Percentiles rank a stretch among this genome's conserved stretches.
Conservation (phyloP, 1,140 invertebrate genomes). For the Asobara japonica region DNA sequence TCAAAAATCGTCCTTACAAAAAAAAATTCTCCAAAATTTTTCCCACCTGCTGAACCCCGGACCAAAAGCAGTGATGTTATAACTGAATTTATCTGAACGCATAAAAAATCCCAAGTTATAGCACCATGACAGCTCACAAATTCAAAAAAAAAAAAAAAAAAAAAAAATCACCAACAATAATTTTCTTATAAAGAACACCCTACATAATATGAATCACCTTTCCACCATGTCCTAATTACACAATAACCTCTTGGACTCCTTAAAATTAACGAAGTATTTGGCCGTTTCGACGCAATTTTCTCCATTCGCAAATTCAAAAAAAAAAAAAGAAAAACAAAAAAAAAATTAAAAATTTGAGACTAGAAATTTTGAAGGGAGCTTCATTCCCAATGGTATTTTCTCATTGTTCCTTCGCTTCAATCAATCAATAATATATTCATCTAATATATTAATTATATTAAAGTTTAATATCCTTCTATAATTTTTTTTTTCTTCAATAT, state of each 20-base stretch:
- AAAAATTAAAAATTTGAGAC: conserved; percentile 38
- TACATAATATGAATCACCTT: background rate
- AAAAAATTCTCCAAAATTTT: too few species aligned
- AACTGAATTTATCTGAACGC: too few species aligned
- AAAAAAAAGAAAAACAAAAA: conserved; percentile 36
- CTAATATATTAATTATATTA: conserved; percentile 53
- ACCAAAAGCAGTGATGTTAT: too few species aligned
- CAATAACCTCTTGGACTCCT: background rate
- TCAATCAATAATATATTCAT: conserved; percentile 36
- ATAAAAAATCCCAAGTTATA: too few species aligned
- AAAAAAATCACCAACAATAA: too few species aligned
- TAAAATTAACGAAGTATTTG: conserved; percentile 53
- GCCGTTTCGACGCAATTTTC: conserved; percentile 50
- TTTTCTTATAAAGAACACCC: background rate
- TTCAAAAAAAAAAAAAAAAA: too few species aligned
- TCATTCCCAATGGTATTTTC: conserved; percentile 23
- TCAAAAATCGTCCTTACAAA: too few species aligned
- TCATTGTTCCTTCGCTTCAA: conserved; percentile 14
- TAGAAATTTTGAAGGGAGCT: conserved; percentile 54
- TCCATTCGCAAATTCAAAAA: conserved; percentile 26
- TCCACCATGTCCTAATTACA: background rate
- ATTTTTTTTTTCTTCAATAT: conserved; percentile 59
- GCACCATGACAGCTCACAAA: too few species aligned
- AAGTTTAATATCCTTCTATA: conserved; percentile 56
- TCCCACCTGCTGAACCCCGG: too few species aligned